Conservation (phyloP, 2,113 vertebrate species). For the Rhombomys opimus region DNA sequence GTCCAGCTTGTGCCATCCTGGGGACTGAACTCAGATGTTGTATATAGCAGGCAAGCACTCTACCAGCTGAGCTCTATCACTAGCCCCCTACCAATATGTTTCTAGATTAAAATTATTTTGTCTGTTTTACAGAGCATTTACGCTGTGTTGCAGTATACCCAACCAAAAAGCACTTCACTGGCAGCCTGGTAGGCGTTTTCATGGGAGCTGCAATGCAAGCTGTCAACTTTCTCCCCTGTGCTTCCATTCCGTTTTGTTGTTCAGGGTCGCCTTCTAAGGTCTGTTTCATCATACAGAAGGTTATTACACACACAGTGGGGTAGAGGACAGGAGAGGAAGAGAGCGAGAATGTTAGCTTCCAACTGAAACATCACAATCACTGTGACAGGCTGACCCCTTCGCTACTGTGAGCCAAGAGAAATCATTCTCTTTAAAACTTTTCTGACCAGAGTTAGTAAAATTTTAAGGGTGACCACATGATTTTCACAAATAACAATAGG, state of each 20-base stretch:
- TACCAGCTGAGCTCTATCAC: background rate
- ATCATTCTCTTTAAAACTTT: background rate
- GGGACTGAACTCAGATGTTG: background rate
- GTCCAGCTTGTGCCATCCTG: background rate
- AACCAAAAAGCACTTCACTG: background rate
- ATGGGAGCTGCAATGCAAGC: background rate
- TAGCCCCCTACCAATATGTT: background rate
- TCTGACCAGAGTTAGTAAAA: background rate
- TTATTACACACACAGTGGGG: background rate
- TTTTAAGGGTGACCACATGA: background rate
- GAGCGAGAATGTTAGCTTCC: background rate
- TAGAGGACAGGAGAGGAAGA: too few species aligned
- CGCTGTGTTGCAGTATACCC: background rate
- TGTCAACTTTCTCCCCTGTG: background rate
- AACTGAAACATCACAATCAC: background rate
- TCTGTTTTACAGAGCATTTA: background rate
- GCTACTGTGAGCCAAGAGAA: background rate
- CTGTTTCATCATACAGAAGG: background rate
- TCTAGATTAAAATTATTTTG: background rate
- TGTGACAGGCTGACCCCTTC: too few species aligned
- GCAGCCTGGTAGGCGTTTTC: background rate
- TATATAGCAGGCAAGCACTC: background rate
- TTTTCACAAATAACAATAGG: background rate
- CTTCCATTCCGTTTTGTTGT: background rate
- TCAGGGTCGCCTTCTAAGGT: constrained; percentile 8